A percentile compares a stretch with the other conserved stretches of the same genome.
Conservation (phyloP, 2,113 vertebrate species). For the Phrynosoma platyrhinos region DNA sequence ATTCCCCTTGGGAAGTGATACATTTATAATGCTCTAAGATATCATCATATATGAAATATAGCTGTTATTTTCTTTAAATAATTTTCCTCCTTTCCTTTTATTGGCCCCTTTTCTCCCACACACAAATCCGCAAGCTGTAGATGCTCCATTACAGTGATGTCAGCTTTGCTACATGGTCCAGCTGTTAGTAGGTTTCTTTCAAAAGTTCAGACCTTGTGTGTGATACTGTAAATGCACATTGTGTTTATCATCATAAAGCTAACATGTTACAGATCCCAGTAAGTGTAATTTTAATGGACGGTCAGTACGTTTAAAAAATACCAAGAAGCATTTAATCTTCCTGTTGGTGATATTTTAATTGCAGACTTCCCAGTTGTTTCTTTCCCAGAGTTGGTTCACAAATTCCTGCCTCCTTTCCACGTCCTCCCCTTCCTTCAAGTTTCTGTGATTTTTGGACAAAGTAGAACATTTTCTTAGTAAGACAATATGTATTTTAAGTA, state of each 20-base stretch:
- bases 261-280: constrained; percentile 80
- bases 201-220: constrained; percentile 77
- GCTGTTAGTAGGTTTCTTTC: constrained; percentile 82
- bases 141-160: constrained; percentile 76
- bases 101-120: constrained; percentile 76
- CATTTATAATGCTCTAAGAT: constrained; percentile 70
- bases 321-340: constrained; percentile 79
- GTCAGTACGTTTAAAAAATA: constrained; percentile 80
- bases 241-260: constrained; percentile 77
- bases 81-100: constrained; percentile 71
- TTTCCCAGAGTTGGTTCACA: constrained; percentile 59
- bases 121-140: constrained; percentile 75
- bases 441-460: constrained; percentile 73
- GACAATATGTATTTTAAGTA: constrained; percentile 73
- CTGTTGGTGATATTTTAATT: constrained; percentile 71
- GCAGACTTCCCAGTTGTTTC: constrained; percentile 60
- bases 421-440: constrained; percentile 38
- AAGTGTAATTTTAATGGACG: constrained; percentile 81
- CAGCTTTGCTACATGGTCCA: constrained; percentile 76
- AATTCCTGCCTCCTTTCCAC: constrained; percentile 25
- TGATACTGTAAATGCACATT: constrained; percentile 77
- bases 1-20: constrained; percentile 61
- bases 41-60: constrained; percentile 52
- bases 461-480: constrained; percentile 70
- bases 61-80: constrained; percentile 68